Conservation (phyloP, 2,888 invertebrate species). For the Leucoma salicis region DNA sequence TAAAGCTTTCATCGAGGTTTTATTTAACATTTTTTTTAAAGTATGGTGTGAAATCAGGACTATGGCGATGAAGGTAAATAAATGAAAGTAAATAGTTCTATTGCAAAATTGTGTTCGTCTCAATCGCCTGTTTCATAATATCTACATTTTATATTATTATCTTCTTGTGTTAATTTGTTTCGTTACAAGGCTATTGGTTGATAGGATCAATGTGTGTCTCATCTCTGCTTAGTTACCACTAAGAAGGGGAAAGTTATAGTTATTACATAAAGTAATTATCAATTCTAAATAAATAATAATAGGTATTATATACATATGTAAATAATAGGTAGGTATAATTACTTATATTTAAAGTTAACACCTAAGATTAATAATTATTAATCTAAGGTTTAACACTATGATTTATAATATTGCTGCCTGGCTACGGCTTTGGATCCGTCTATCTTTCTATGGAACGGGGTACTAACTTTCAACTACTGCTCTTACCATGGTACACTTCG, state of each 20-base stretch:
- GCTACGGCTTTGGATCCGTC: conserved; percentile 28
- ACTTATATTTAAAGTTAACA: no score
- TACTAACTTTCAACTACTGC: background rate
- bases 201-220: background rate
- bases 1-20: background rate
- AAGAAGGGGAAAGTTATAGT: background rate
- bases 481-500: background rate
- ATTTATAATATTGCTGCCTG: conserved; percentile 17
- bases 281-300: background rate
- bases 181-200: background rate
- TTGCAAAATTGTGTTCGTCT: conserved; percentile 27
- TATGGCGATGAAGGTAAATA: conserved; percentile 30
- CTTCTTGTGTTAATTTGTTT: background rate
- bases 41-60: conserved; percentile 24
- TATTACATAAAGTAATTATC: background rate
- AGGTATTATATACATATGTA: background rate
- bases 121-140: conserved; percentile 14
- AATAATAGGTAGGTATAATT: conserved; percentile 26
- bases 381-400: conserved; percentile 11
- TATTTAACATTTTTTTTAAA: background rate
- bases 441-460: conserved; percentile 27
- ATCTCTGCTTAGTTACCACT: background rate
- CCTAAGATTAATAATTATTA: no score
- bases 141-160: background rate
- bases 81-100: conserved; percentile 5